These are phyloP conservation scores for Phycodurus eques DNA, from an alignment of 2,113 vertebrate genomes.

Conservation along the genomic window DNA sequence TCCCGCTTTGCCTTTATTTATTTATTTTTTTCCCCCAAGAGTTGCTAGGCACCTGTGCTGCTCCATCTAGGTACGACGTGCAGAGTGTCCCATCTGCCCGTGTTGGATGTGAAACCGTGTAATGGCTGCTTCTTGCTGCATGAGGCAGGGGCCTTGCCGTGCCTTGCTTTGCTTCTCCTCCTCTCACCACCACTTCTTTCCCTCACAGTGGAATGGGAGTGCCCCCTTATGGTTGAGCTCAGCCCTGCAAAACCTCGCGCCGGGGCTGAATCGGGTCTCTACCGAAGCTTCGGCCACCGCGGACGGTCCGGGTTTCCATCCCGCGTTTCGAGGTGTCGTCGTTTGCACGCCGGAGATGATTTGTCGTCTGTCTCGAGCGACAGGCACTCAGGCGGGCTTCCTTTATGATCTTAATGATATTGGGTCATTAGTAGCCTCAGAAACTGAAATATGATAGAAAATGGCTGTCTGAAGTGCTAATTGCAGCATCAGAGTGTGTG, in stretches of 20 bases:
- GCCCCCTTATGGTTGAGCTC: conserved; percentile 75
- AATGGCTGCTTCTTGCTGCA: conserved; percentile 70
- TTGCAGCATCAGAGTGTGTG: not conserved
- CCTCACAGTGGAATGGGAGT: conserved; percentile 69
- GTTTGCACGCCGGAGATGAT: not conserved
- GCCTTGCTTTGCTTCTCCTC: conserved; percentile 52
- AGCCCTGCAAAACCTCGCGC: conserved; percentile 59
- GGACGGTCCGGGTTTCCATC: not conserved
- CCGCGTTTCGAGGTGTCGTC: conserved; percentile 13
- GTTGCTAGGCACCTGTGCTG: not conserved
- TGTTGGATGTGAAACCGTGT: conserved; percentile 46
- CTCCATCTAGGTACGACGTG: not conserved
- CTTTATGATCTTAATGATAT: not conserved
- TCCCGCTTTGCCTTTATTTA: not conserved
- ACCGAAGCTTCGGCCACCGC: not conserved
- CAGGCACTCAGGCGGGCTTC: not conserved
- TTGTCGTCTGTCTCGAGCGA: not conserved
- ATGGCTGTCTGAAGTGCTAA: conserved; percentile 30
- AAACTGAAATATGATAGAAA: conserved; percentile 19
- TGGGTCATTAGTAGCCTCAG: conserved; percentile 25
- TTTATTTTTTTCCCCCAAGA: not conserved
- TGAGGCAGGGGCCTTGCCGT: conserved; percentile 58
- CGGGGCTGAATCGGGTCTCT: conserved; percentile 28
- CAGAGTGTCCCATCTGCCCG: conserved; percentile 17
- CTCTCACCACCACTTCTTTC: conserved; percentile 54